Evolutionary conservation across 2,888 invertebrate species (phyloP).

Genomic region (Parochlus steinenii): DNA sequence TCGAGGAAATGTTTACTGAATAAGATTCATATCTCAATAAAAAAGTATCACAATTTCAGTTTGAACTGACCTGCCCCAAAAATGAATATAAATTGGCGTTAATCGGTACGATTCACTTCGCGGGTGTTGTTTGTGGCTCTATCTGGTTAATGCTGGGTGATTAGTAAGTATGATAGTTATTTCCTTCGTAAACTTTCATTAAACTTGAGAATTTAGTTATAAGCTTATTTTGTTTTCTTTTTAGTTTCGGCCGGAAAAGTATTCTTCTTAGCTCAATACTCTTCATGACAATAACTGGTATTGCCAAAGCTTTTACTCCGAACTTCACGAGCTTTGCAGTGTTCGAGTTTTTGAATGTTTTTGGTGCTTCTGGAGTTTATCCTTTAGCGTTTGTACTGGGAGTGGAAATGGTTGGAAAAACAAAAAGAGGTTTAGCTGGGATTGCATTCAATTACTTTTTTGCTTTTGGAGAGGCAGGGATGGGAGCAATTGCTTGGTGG

Average conservation of each 20-base stretch:
- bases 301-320: constrained; percentile 27
- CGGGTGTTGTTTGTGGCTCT: too few relatives aligned
- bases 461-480: constrained; percentile 34
- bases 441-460: constrained; percentile 35
- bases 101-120: background rate
- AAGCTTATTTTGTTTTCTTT: constrained; percentile 14
- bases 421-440: constrained; percentile 33
- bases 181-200: too few relatives aligned
- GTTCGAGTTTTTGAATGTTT: constrained; percentile 29
- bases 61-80: background rate
- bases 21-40: too few relatives aligned
- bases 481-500: constrained; percentile 34
- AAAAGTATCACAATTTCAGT: background rate
- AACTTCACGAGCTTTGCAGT: constrained; percentile 27
- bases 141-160: constrained; percentile 7
- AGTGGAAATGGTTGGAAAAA: constrained; percentile 36
- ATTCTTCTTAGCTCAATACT: constrained; percentile 31
- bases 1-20: too few relatives aligned
- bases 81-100: background rate
- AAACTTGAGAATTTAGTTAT: too few relatives aligned
- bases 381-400: constrained; percentile 32
- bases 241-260: constrained; percentile 33
- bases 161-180: background rate
- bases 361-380: constrained; percentile 31
- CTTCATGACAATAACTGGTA: constrained; percentile 30